Conservation (phyloP, 1,140 invertebrate species). For the Drosophila lacteicornis region DNA sequence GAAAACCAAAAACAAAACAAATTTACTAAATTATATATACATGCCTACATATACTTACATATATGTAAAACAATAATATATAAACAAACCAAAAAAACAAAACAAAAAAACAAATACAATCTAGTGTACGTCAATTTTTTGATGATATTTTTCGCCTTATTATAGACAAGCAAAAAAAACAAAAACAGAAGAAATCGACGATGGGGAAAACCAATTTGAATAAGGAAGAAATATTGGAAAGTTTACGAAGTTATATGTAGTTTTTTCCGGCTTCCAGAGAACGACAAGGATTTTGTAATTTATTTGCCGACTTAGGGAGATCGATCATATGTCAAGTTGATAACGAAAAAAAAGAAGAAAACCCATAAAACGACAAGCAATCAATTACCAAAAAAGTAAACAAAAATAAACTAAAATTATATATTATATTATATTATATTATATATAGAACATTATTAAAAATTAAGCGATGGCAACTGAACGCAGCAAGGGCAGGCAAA, state of each 20-base stretch:
- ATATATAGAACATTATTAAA: constrained; percentile 40
- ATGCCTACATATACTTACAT: constrained; percentile 55
- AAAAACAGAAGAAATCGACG: constrained; percentile 29
- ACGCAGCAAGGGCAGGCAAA: constrained; percentile 27
- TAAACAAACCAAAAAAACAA: constrained; percentile 16
- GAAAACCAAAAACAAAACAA: constrained; percentile 41
- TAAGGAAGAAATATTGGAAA: constrained; percentile 22
- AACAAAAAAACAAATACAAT: constrained; percentile 68
- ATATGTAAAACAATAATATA: constrained; percentile 61
- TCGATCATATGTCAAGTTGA: constrained; percentile 45
- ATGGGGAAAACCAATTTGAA: constrained; percentile 14
- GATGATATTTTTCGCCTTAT: constrained; percentile 83
- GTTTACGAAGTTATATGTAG: constrained; percentile 30
- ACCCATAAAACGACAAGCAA: constrained; percentile 64
- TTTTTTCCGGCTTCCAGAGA: constrained; percentile 29
- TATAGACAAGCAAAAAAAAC: constrained; percentile 66
- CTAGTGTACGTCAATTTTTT: constrained; percentile 83
- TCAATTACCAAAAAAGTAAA: constrained; percentile 60
- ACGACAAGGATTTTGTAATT: constrained; percentile 22
- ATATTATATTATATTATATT: constrained; percentile 37
- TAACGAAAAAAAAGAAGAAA: constrained; percentile 7
- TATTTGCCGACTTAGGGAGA: constrained; percentile 30
- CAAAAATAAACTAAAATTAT: constrained; percentile 32
- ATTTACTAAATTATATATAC: constrained; percentile 61
- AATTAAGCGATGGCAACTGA: constrained; percentile 43